Evolutionary conservation across 2,113 vertebrate species (phyloP).

Genomic region (Prochilodus magdalenae): DNA sequence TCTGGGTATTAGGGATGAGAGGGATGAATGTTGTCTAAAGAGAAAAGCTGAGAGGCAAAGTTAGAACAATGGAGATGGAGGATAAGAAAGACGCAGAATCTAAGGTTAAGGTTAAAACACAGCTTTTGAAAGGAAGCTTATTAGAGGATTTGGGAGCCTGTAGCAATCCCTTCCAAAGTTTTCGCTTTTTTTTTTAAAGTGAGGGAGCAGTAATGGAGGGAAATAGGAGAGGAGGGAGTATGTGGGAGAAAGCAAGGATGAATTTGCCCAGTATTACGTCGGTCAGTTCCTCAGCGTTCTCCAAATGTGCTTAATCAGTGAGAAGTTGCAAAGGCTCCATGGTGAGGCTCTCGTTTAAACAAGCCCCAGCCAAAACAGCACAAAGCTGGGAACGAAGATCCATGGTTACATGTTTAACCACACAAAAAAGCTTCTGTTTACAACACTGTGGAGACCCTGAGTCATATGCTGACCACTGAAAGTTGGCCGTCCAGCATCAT

Average conservation of each 20-base stretch:
- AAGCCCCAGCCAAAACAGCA: background rate
- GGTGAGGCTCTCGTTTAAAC: conserved; percentile 37
- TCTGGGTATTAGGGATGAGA: conserved; percentile 22
- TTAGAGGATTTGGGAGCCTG: background rate
- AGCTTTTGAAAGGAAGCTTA: background rate
- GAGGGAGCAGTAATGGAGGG: conserved; percentile 37
- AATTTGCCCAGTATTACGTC: background rate
- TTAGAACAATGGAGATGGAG: background rate
- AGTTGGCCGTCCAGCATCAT: background rate
- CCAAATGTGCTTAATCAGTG: conserved; percentile 27
- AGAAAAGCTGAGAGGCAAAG: background rate
- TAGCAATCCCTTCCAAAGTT: conserved; percentile 13
- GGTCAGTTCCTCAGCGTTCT: conserved; percentile 7
- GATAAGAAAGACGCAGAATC: background rate
- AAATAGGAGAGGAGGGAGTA: background rate
- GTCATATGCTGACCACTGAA: conserved; percentile 34
- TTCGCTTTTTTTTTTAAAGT: too few relatives aligned
- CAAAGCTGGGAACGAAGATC: conserved; percentile 17
- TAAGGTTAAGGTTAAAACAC: background rate
- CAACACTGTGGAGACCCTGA: conserved; percentile 40
- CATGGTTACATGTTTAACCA: conserved; percentile 25
- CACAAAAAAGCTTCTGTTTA: background rate
- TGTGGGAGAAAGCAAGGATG: conserved; percentile 4
- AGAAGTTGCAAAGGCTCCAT: conserved; percentile 17
- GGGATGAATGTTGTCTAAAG: conserved; percentile 24